Conservation (phyloP, 2,113 vertebrate genomes). For the Dipodomys spectabilis region DNA sequence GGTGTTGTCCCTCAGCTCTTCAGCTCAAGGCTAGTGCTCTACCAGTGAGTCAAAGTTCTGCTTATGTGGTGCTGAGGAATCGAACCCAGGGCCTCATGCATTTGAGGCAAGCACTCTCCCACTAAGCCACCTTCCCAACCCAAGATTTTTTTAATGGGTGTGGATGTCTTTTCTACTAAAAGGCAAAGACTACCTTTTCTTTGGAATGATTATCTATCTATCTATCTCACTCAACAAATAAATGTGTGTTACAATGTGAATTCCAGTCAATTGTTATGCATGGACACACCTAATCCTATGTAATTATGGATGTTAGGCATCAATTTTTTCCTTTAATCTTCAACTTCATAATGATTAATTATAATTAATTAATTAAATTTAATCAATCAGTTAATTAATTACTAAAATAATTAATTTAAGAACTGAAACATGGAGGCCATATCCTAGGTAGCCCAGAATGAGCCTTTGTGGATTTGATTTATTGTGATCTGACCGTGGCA, state of each 20-base stretch:
- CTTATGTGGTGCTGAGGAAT: too few relatives aligned
- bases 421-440: conserved; percentile 22
- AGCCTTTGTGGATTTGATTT: conserved; percentile 1
- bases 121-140: too few relatives aligned
- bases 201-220: conserved; percentile 17
- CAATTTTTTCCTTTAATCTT: conserved; percentile 5
- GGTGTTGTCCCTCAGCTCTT: too few relatives aligned
- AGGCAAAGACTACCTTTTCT: conserved; percentile 17
- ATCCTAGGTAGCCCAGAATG: neutral
- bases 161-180: conserved; percentile 55
- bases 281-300: neutral
- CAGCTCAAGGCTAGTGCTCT: too few relatives aligned
- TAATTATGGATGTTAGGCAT: neutral
- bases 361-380: too few relatives aligned
- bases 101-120: too few relatives aligned
- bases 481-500: neutral
- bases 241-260: neutral
- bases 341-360: conserved; percentile 28
- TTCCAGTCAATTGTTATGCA: neutral
- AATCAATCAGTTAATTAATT: too few relatives aligned
- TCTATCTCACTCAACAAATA: neutral
- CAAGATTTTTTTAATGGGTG: neutral
- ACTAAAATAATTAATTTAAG: neutral
- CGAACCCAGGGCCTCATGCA: too few relatives aligned
- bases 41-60: too few relatives aligned